phyloP scores from a whole-genome alignment of 2,113 vertebrate species.

The Limanda limanda region DNA sequence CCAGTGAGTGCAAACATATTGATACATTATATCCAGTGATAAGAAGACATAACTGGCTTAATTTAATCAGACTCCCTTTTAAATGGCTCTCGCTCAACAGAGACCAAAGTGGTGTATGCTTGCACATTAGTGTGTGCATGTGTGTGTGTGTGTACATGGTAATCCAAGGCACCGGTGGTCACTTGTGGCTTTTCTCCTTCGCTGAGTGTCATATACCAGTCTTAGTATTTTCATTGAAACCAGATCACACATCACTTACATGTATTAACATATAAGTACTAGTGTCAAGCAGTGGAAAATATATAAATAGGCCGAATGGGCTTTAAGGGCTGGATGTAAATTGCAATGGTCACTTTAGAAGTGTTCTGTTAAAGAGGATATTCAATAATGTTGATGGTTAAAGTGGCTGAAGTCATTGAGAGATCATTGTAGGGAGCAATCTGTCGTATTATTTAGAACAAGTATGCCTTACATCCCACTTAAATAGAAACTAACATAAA shows the following conservation, averaged over 20 bases:
- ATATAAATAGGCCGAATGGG: neutral
- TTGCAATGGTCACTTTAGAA: neutral
- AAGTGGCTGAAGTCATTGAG: too few species aligned
- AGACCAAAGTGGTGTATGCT: conserved; percentile 12
- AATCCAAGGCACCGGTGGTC: conserved; percentile 34
- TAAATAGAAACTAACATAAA: too few species aligned
- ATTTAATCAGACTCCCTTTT: conserved; percentile 72
- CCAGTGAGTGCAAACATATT: conserved; percentile 58
- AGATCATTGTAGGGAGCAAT: too few species aligned
- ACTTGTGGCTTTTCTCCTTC: conserved; percentile 47
- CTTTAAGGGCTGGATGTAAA: neutral
- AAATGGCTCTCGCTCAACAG: conserved; percentile 48
- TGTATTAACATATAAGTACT: conserved; percentile 62
- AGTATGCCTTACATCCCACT: too few species aligned
- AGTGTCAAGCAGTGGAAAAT: conserved; percentile 2
- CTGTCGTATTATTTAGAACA: too few species aligned
- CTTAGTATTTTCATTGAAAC: conserved; percentile 77
- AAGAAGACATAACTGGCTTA: conserved; percentile 70
- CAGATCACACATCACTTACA: conserved; percentile 56
- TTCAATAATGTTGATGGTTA: neutral
- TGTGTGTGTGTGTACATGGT: conserved; percentile 2
- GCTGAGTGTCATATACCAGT: conserved; percentile 61
- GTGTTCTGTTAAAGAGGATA: neutral
- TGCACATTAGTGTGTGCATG: conserved; percentile 8
- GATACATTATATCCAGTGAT: conserved; percentile 56